Evolutionary conservation across 2,113 vertebrate species (phyloP).

Genomic region (Choloepus hoffmanni): DNA sequence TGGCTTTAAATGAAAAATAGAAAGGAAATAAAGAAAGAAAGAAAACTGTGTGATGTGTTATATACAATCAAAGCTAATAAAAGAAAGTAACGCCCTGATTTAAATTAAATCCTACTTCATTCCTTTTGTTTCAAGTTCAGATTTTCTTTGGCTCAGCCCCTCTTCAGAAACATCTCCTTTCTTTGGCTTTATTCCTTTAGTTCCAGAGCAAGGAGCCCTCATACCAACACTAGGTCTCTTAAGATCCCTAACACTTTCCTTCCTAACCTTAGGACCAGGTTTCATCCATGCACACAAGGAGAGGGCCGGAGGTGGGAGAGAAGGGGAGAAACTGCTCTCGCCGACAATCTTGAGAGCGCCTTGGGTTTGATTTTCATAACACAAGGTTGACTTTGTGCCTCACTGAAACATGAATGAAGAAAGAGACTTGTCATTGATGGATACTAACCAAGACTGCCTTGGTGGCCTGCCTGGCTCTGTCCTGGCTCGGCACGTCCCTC

Average conservation of each 20-base stretch:
- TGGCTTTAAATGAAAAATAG: conserved; percentile 75
- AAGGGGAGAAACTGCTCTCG: neutral
- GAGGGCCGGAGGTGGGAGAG: neutral
- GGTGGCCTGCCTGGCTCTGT: neutral
- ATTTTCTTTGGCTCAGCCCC: neutral
- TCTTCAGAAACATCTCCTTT: neutral
- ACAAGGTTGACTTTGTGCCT: conserved; percentile 7
- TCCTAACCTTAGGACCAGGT: conserved; percentile 48
- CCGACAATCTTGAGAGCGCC: conserved; percentile 34
- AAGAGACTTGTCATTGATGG: conserved; percentile 26
- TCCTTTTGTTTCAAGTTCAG: conserved; percentile 70
- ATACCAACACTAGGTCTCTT: conserved; percentile 59
- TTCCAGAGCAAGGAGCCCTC: conserved; percentile 58
- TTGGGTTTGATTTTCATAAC: conserved; percentile 59
- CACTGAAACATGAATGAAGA: conserved; percentile 58
- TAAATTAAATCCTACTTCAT: conserved; percentile 64
- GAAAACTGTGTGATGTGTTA: conserved; percentile 45
- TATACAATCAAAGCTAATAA: conserved; percentile 73
- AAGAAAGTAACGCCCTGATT: conserved; percentile 52
- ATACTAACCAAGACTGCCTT: neutral
- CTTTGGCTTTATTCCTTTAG: conserved; percentile 57
- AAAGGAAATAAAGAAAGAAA: conserved; percentile 5
- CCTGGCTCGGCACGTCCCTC: neutral
- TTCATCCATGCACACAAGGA: conserved; percentile 52
- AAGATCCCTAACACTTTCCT: conserved; percentile 60